phyloP scores from a whole-genome alignment of 2,113 vertebrate genomes.

The Anguilla rostrata region DNA sequence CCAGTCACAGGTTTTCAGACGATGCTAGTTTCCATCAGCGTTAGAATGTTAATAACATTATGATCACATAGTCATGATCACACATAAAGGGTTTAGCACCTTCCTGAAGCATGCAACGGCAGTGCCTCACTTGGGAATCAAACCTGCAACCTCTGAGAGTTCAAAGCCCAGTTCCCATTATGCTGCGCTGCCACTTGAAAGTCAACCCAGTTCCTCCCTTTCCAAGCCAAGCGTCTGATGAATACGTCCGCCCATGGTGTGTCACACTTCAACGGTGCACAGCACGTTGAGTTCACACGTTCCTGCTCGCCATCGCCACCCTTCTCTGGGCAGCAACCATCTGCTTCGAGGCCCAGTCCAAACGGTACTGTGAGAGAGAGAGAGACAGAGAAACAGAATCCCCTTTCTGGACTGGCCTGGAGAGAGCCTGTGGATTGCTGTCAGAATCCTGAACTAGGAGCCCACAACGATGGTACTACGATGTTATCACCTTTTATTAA shows the following conservation, averaged over 20 bases:
- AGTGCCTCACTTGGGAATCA: too few species aligned
- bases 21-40: too few species aligned
- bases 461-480: too few species aligned
- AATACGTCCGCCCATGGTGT: conserved; percentile 16
- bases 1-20: too few species aligned
- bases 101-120: too few species aligned
- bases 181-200: too few species aligned
- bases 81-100: too few species aligned
- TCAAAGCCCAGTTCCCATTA: too few species aligned
- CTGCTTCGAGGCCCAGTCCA: conserved; percentile 68
- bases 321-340: conserved; percentile 65
- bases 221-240: background rate
- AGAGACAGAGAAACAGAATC: conserved; percentile 24
- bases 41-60: too few species aligned
- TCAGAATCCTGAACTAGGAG: conserved; percentile 25
- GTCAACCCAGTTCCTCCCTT: background rate
- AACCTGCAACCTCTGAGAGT: too few species aligned
- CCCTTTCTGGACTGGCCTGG: conserved; percentile 23
- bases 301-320: conserved; percentile 50
- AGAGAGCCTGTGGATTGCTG: background rate
- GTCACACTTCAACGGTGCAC: conserved; percentile 17
- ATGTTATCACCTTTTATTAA: too few species aligned
- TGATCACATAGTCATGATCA: too few species aligned
- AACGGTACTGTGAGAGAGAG: conserved; percentile 58
- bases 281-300: conserved; percentile 41